Percentiles rank a stretch among this genome's conserved stretches.
phyloP scores from a whole-genome alignment of 2,113 vertebrate genomes.

The Hypanus sabinus region DNA sequence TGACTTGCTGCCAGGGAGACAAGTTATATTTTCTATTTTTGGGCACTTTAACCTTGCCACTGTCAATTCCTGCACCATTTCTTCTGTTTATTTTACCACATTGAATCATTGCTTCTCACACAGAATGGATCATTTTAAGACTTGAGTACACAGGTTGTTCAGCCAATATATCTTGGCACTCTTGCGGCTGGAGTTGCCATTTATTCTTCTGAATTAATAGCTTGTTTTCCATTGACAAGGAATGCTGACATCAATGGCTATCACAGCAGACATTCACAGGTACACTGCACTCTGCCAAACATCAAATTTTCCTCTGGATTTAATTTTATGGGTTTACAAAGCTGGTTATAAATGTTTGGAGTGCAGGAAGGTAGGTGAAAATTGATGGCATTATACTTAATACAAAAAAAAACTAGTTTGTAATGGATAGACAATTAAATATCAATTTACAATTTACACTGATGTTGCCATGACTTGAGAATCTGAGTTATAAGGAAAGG shows the following conservation, averaged over 20 bases:
- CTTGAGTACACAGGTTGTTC: constrained; percentile 51
- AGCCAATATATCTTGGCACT: constrained; percentile 57
- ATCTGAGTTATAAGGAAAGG: too few relatives aligned
- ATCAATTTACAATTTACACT: too few relatives aligned
- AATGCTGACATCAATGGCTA: constrained; percentile 40
- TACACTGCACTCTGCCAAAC: not conserved
- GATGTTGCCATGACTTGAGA: too few relatives aligned
- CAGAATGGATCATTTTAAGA: constrained; percentile 51
- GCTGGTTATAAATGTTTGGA: not conserved
- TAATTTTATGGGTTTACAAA: constrained; percentile 31
- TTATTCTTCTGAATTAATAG: constrained; percentile 50
- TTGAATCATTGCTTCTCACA: constrained; percentile 46
- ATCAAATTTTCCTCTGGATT: constrained; percentile 31
- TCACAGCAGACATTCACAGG: constrained; percentile 42
- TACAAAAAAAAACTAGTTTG: not conserved
- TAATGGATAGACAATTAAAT: too few relatives aligned
- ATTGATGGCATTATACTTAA: not conserved
- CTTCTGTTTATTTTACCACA: constrained; percentile 43
- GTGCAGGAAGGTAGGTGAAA: not conserved
- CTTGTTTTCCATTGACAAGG: constrained; percentile 52
- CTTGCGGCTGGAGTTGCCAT: constrained; percentile 42
- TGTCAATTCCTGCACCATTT: not conserved
- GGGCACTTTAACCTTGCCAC: constrained; percentile 31
- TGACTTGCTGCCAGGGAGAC: not conserved
- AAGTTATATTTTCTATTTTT: constrained; percentile 16